Evolutionary conservation across 1,140 invertebrate genomes (phyloP), one percentile per base, ranked within the genome.

Genomic region (Trachymyrmex septentrionalis): DNA sequence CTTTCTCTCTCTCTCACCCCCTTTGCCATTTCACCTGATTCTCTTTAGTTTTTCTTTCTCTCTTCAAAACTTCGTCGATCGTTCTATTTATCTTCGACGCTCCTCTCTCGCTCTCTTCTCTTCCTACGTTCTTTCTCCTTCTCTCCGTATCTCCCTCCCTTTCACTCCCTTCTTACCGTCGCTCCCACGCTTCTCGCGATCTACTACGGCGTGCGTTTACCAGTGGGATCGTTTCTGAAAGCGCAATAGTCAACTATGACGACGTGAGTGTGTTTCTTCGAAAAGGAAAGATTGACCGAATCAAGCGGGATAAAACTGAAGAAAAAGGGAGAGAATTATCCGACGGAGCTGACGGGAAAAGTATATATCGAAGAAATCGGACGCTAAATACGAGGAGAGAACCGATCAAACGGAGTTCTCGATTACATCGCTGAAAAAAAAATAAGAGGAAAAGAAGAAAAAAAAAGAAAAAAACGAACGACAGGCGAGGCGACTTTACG

Each of bases 191-290:
- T 77, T 34, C 44, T 66, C 44, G 77, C 63, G 85, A 67, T 81
- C 5, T 86, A 66, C 38, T 30, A 48, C 82, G 38, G 64, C 67
- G 34, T 61, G 84, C 50, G 61, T 50, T 50, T 48, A 27, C 57
- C 30, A 50, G 77, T 81, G 48, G 38, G 24, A 67, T 55, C 76
- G 77, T 82, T 73, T 10, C 50, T 63, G 81, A 84, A 75, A 67
- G 48, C 78, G 61, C 44, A 44, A 81, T 69, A 84, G 57, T 81
- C 44, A 24, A 50, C 21, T 30, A 44, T 66, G 82, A 38, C 53
- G 53, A 84, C 44, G 48, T 2, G 44, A 19, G 76, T 67, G 44
- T 50, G 27, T 30, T 61, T 19, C 27, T 6, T 57, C 66, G 12
- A 14, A 10, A 44, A 44, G 9, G 38, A 44, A 44, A 10, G 38